Percentiles rank a stretch among this genome's conserved stretches.
Evolutionary conservation across 2,888 invertebrate species (phyloP).

Genomic region (Perizoma affinitatum): DNA sequence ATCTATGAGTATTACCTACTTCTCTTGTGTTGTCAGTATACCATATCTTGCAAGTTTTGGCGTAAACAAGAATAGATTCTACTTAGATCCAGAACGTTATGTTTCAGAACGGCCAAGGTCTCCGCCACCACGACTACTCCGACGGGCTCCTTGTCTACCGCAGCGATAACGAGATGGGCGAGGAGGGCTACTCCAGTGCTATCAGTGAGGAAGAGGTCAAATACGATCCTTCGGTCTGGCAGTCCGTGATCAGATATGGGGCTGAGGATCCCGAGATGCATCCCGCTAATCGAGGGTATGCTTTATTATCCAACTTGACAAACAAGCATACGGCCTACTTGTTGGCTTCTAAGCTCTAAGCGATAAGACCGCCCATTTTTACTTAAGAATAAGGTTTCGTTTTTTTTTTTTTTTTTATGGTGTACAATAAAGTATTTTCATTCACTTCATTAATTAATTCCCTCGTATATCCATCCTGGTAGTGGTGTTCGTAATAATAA

Average conservation of each 20-base stretch:
- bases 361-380: no score
- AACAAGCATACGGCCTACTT: background rate
- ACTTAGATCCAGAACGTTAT: constrained; percentile 17
- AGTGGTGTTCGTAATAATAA: no score
- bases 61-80: constrained; percentile 6
- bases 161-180: constrained; percentile 67
- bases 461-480: no score
- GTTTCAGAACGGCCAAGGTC: constrained; percentile 55
- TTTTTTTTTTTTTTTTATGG: no score
- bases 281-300: constrained; percentile 83
- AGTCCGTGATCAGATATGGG: constrained; percentile 87
- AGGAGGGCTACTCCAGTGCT: constrained; percentile 89
- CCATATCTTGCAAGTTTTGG: background rate
- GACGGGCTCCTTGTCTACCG: constrained; percentile 84
- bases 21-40: no score
- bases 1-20: no score
- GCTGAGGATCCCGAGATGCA: constrained; percentile 78
- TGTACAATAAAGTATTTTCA: no score
- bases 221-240: constrained; percentile 88
- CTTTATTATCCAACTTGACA: background rate
- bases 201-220: constrained; percentile 90
- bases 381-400: no score
- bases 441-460: no score
- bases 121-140: constrained; percentile 78
- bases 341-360: no score